These are phyloP conservation scores for Coenonympha glycerion DNA, from an alignment of 2,888 invertebrate species.

Conservation along the genomic window DNA sequence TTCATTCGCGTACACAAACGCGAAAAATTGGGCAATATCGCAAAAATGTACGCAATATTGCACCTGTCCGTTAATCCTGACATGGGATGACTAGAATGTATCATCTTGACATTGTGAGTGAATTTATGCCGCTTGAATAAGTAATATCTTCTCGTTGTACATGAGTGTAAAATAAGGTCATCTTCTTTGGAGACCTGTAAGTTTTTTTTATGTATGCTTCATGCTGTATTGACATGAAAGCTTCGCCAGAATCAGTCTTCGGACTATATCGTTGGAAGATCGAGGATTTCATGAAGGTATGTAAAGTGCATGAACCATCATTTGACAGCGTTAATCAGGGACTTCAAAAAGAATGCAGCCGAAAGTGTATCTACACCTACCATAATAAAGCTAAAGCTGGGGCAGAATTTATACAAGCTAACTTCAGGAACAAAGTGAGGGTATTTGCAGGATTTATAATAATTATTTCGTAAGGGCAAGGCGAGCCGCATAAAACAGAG, in stretches of 20 bases:
- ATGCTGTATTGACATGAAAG: no score
- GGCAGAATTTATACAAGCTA: background rate
- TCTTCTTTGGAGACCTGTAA: no score
- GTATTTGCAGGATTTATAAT: conserved; percentile 53
- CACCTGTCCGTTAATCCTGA: conserved; percentile 61
- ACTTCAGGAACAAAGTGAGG: conserved; percentile 2
- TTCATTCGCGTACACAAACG: conserved; percentile 23
- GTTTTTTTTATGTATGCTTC: no score
- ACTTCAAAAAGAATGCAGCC: no score
- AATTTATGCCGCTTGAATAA: conserved; percentile 69
- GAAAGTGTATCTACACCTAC: no score
- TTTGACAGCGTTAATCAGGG: no score
- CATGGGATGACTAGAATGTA: conserved; percentile 68
- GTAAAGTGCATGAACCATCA: no score
- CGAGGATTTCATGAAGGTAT: no score
- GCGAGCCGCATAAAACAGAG: conserved; percentile 63
- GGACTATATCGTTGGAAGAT: no score
- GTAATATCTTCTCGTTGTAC: conserved; percentile 49
- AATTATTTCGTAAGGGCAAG: conserved; percentile 66
- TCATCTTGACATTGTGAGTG: conserved; percentile 66
- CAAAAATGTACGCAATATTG: conserved; percentile 60
- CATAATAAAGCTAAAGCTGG: background rate
- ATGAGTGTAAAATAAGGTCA: conserved; percentile 15
- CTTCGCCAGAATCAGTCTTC: no score
- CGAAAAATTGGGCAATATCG: conserved; percentile 41